These are phyloP conservation scores for Hyposmocoma kahamanoa DNA, from an alignment of 1,140 invertebrate species.

Conservation along the genomic window DNA sequence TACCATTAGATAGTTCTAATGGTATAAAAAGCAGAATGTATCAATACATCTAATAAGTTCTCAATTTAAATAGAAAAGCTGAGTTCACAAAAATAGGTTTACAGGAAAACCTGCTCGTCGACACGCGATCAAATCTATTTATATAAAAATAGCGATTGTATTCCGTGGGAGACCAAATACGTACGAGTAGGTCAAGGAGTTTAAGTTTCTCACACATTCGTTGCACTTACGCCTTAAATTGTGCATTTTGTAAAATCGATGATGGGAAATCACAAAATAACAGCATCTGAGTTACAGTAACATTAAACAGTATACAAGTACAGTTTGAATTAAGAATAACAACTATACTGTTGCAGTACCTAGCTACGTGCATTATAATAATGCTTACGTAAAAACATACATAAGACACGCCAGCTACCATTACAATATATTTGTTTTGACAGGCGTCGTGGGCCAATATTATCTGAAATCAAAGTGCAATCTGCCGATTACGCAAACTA, in stretches of 20 bases:
- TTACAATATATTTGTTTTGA: too few relatives aligned
- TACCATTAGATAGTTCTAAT: too few relatives aligned
- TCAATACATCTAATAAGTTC: background rate
- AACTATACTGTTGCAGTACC: too few relatives aligned
- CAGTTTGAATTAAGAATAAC: too few relatives aligned
- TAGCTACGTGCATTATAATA: too few relatives aligned
- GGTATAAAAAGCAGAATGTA: background rate
- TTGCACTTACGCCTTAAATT: background rate
- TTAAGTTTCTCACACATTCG: conserved; percentile 29
- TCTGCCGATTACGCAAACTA: too few relatives aligned
- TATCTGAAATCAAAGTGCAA: too few relatives aligned
- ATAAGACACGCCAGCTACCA: too few relatives aligned
- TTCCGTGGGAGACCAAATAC: conserved; percentile 25
- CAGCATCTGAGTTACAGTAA: background rate
- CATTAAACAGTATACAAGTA: too few relatives aligned
- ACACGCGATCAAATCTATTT: conserved; percentile 8
- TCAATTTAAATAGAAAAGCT: background rate
- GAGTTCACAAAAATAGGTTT: background rate
- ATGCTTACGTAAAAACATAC: too few relatives aligned
- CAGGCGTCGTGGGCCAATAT: too few relatives aligned
- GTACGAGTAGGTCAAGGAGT: conserved; percentile 33
- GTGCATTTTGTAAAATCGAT: conserved; percentile 7
- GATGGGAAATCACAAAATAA: background rate
- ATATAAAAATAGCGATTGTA: conserved; percentile 28
- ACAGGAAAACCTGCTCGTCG: background rate